These are phyloP conservation scores for Diarsia dahlii DNA, from an alignment of 2,888 invertebrate species.

Conservation along the genomic window DNA sequence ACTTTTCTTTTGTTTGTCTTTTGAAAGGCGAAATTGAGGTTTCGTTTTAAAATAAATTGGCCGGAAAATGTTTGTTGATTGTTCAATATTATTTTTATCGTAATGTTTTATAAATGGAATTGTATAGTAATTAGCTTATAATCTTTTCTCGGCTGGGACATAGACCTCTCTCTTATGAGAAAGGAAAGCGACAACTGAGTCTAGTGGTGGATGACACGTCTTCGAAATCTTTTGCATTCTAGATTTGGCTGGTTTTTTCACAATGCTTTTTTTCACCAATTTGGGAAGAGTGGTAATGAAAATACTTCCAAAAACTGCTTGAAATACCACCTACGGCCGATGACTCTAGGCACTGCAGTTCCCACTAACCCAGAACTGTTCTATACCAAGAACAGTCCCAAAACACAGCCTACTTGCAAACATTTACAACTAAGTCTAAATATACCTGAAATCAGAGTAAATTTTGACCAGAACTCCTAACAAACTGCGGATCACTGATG, in stretches of 20 bases:
- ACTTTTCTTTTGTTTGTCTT: slow-evolving; percentile 45
- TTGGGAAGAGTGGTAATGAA: neutral
- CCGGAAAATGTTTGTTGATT: slow-evolving; percentile 27
- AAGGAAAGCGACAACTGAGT: neutral
- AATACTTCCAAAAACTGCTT: neutral
- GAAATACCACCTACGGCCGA: neutral
- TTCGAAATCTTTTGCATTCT: neutral
- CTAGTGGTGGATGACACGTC: neutral
- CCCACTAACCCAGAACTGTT: neutral
- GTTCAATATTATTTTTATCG: neutral
- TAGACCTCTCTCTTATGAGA: neutral
- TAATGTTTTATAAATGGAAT: neutral
- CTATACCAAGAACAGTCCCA: neutral
- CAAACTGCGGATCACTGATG: slow-evolving; percentile 61
- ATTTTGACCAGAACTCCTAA: slow-evolving; percentile 46
- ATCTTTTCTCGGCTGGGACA: neutral
- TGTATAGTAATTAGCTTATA: neutral
- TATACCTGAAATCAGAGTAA: slow-evolving; percentile 7
- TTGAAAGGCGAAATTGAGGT: slow-evolving; percentile 21
- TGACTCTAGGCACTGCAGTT: neutral
- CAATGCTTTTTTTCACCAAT: neutral
- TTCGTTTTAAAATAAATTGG: slow-evolving; percentile 32
- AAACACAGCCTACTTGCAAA: neutral
- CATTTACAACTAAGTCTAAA: slow-evolving; percentile 13
- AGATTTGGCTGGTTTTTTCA: neutral